Percentiles rank a stretch among this genome's conserved stretches.
phyloP scores from a whole-genome alignment of 1,140 invertebrate genomes.

The Drosophila fuyamai region DNA sequence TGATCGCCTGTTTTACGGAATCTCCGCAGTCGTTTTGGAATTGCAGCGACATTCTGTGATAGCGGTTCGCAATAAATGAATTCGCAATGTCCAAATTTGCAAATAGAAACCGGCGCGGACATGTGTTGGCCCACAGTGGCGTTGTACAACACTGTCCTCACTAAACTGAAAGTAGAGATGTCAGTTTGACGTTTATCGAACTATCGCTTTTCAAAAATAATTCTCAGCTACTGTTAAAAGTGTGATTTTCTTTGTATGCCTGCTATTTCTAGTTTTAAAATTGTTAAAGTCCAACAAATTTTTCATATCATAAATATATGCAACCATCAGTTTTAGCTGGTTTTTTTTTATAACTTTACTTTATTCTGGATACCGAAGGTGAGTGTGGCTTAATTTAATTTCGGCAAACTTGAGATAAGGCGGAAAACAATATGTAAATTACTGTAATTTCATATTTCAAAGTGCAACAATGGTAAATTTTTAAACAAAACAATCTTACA shows the following conservation, averaged over 20 bases:
- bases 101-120: slow-evolving; percentile 37
- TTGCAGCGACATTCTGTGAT: slow-evolving; percentile 64
- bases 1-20: slow-evolving; percentile 78
- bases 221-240: neutral
- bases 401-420: too few species aligned
- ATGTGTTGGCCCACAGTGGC: slow-evolving; percentile 1
- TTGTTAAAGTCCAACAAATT: too few species aligned
- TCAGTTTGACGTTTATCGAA: neutral
- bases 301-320: too few species aligned
- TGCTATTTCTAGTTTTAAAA: neutral
- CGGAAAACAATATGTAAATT: neutral
- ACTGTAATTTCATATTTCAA: neutral
- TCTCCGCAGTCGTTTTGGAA: slow-evolving; percentile 79
- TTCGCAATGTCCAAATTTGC: slow-evolving; percentile 33
- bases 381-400: too few species aligned
- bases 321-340: too few species aligned
- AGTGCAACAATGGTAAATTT: neutral
- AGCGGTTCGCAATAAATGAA: neutral
- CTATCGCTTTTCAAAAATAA: neutral
- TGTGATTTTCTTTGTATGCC: neutral
- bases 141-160: neutral
- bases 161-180: neutral
- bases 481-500: neutral
- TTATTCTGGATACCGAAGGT: neutral
- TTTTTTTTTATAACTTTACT: neutral